Base-by-base conservation (phyloP, 2,888 invertebrate species). In the Isoperla grammatica region DNA sequence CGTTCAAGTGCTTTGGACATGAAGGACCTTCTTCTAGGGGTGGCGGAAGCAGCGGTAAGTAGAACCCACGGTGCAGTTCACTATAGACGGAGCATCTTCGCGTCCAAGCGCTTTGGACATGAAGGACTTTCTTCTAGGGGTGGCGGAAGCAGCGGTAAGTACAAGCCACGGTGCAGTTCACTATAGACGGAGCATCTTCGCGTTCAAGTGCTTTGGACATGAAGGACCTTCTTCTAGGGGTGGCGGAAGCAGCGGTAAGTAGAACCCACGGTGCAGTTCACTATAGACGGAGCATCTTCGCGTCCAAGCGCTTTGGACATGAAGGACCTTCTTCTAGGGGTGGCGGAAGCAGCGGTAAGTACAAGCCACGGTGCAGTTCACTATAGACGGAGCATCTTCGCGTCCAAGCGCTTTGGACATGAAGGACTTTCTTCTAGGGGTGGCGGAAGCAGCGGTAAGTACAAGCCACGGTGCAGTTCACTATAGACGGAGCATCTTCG, bases 191-290 rank as follows among this genome's bases (percentile, higher is more conserved):
- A 29, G 29, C 4, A 8, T 29, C 29, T 29, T 29, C 29, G 29
- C 29, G 29, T 4, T 29, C 29, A 8, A 29, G 29, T 8, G 4
- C 45, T 11, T 17, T 49, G 22, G 62, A 54, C 20, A 53, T 57
- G 53, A 50, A 45, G 12, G 58, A 60, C 17, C 49, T 63, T 15
- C 53, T 63, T 11, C 6, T 45, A 5, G 58, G 55, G 9, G 17
- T 56, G 6, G 48, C 54, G 1, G 15, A 43, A 1, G 63, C 63
- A 11, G 46, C 63, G 58, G 60, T 63, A 55, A 62, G 54, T 11
- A 37, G 12, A 15, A 6, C 22, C 20, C n/a, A n/a, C n/a, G n/a
- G n/a, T n/a, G n/a, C n/a, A n/a, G n/a, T n/a, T n/a, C n/a, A n/a
- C n/a, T n/a, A n/a, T n/a, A n/a, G n/a, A n/a, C n/a, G n/a, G n/a